Evolutionary conservation across 2,888 invertebrate genomes (phyloP), one percentile per base, ranked within the genome.

Genomic region (Spodoptera exigua): DNA sequence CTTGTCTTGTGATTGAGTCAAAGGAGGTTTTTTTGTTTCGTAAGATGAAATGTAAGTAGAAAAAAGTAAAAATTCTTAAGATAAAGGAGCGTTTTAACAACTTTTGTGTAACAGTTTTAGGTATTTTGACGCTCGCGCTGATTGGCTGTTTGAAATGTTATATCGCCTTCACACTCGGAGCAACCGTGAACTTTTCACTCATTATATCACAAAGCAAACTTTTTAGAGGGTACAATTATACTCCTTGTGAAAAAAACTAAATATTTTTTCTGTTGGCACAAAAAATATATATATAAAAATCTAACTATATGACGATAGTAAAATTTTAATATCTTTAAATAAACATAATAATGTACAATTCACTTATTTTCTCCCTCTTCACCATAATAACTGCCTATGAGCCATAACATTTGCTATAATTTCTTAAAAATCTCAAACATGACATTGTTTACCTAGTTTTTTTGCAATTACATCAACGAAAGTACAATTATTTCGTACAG

Each of bases 1-100:
- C 82, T 85, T 87, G 83, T 86, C 76, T 80, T 72, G 65, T 80
- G 89, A 90, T 91, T 91, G 88, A 89, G 89, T 88, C 88, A 89
- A 89, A 81, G 74, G 70, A 76, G 77, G 27, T 9, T 5, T 85
- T 88, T 86, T 85, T 86, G 78, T 79, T 66, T 57, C 17, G 53
- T 17, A 27, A 54, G 65, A 60, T 62, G 34, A 49, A 56, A 56
- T 18, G 18, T 18, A 32, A 37, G 34, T 64, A 63, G 74, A 79
- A 80, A 76, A 71, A 41, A 52, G 27, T 54, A 13, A 70, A 27
- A 66, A 62, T 55, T 65, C 13, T 65, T 64, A 59, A 62, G 55
- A 63, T 68, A 66, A 75, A 76, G 53, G 40, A 52, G 56, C 41
- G 39, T 68, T 60, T 74, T 68, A 69, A 35, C 17, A 12, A 16